Percentiles rank a stretch among this genome's conserved stretches.
Evolutionary conservation across 1,140 invertebrate genomes (phyloP).

Genomic region (Coenobita brevimanus): DNA sequence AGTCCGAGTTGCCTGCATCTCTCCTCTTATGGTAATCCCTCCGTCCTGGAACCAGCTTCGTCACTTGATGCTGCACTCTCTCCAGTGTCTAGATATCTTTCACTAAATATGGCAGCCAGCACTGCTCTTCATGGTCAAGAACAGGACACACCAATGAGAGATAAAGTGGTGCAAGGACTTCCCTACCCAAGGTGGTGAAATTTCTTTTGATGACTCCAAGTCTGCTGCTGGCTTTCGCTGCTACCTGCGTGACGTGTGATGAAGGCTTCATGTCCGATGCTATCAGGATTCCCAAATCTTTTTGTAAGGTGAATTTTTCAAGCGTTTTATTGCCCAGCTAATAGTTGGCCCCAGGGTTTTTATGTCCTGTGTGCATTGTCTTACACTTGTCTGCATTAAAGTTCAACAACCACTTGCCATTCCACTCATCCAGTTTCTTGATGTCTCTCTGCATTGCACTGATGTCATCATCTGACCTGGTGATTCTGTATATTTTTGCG

Average conservation of each 20-base stretch:
- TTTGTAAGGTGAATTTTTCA: too few species aligned
- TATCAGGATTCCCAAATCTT: background rate
- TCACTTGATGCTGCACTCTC: too few species aligned
- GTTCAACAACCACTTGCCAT: background rate
- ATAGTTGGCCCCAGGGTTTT: too few species aligned
- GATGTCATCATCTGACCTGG: background rate
- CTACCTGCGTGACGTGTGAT: background rate
- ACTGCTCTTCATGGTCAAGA: background rate
- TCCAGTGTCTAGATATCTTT: constrained; percentile 2
- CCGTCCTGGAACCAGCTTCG: too few species aligned
- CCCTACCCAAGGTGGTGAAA: background rate
- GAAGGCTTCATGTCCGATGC: background rate
- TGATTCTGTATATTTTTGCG: background rate
- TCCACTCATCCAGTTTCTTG: background rate
- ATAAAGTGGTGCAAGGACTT: background rate
- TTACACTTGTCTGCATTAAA: constrained; percentile 9
- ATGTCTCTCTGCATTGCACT: background rate
- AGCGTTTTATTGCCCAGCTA: too few species aligned
- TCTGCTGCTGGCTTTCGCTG: background rate
- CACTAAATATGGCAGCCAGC: background rate
- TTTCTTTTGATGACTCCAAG: constrained; percentile 2
- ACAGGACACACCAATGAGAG: background rate
- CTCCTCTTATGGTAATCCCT: too few species aligned
- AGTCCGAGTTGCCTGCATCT: too few species aligned
- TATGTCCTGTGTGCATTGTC: constrained; percentile 4